These are phyloP conservation scores for Oceanodroma tethys DNA, from an alignment of 2,113 vertebrate species.

Conservation along the genomic window DNA sequence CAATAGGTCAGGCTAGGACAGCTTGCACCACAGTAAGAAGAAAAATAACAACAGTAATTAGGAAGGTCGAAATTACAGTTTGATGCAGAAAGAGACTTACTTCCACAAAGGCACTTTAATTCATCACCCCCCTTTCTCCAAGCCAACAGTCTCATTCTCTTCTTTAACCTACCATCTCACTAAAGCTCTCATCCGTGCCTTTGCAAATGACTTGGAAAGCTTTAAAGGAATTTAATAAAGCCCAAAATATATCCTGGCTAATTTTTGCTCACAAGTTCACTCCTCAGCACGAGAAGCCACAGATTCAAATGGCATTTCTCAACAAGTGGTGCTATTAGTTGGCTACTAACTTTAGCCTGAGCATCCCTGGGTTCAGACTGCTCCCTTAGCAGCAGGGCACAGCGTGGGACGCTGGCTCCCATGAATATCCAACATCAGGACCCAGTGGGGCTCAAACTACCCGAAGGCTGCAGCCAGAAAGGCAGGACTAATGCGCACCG, in stretches of 20 bases:
- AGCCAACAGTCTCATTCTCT: neutral
- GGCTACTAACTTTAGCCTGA: neutral
- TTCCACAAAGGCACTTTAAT: neutral
- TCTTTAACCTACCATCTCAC: neutral
- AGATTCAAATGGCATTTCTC: neutral
- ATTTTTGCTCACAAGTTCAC: neutral
- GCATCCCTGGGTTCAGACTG: neutral
- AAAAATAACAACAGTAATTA: slow-evolving; percentile 52
- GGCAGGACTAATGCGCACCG: neutral
- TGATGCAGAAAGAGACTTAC: neutral
- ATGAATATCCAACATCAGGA: neutral
- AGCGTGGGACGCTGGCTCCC: neutral
- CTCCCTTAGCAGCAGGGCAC: rapidly evolving
- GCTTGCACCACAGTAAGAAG: neutral
- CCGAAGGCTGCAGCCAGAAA: neutral
- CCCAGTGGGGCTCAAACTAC: neutral
- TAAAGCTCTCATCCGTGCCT: neutral
- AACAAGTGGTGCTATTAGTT: neutral
- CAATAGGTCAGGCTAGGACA: neutral
- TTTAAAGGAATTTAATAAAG: slow-evolving; percentile 17
- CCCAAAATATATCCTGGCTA: neutral
- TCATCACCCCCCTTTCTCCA: neutral
- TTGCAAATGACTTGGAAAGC: neutral
- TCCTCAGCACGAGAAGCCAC: neutral
- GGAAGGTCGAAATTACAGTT: neutral